Conservation (phyloP, 2,888 invertebrate genomes). For the Bursaphelenchus okinawaensis region DNA sequence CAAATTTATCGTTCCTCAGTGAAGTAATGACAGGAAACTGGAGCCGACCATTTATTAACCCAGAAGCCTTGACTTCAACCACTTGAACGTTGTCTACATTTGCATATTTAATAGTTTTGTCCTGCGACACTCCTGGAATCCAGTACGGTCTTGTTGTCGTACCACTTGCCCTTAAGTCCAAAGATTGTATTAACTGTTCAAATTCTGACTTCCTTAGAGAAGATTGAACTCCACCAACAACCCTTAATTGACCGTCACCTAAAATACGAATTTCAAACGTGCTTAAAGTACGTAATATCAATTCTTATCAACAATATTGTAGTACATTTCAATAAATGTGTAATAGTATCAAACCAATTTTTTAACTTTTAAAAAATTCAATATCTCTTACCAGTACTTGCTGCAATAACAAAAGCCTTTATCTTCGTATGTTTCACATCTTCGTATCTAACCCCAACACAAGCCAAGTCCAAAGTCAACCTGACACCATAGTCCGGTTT, state of each 20-base stretch:
- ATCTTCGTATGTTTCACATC: constrained; percentile 6
- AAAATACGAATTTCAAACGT: too few relatives aligned
- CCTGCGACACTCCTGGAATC: background rate
- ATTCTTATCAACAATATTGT: too few relatives aligned
- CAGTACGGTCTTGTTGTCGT: background rate
- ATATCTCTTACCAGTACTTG: constrained; percentile 20
- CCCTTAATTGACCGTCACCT: background rate
- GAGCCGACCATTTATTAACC: constrained; percentile 42
- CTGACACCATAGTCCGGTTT: constrained; percentile 49
- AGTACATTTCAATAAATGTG: too few relatives aligned
- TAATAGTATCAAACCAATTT: too few relatives aligned
- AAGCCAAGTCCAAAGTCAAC: constrained; percentile 45
- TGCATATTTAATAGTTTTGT: constrained; percentile 15
- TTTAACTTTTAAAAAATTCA: too few relatives aligned
- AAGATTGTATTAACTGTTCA: background rate
- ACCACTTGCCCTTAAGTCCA: background rate
- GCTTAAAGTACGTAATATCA: too few relatives aligned
- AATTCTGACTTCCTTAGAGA: constrained; percentile 1
- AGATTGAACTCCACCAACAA: constrained; percentile 10
- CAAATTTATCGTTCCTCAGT: constrained; percentile 40
- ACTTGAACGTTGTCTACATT: constrained; percentile 36
- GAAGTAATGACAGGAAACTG: constrained; percentile 46
- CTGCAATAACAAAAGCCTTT: constrained; percentile 34
- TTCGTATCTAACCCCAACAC: constrained; percentile 39
- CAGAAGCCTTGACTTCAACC: constrained; percentile 49